A percentile compares a stretch with the other conserved stretches of the same genome.
phyloP scores from a whole-genome alignment of 2,888 invertebrate genomes.

The Zhuqinia jingwanae region DNA sequence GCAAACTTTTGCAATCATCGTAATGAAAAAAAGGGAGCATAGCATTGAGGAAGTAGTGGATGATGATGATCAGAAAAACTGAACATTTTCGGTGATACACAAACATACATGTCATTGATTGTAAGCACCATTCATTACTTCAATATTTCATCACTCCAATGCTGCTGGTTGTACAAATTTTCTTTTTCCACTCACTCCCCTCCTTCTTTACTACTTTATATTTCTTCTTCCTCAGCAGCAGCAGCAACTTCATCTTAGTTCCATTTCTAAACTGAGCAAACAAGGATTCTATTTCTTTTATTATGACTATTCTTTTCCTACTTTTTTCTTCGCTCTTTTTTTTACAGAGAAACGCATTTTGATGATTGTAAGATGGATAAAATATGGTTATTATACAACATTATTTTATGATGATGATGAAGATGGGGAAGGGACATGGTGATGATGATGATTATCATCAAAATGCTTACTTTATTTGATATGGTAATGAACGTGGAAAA shows the following conservation, averaged over 20 bases:
- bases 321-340: slow-evolving; percentile 1
- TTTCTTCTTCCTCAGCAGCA: neutral
- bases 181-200: neutral
- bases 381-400: slow-evolving; percentile 49
- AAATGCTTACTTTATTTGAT: slow-evolving; percentile 3
- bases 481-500: neutral
- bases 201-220: neutral
- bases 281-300: slow-evolving; percentile 9
- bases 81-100: too few species aligned
- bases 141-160: slow-evolving; percentile 4
- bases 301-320: neutral
- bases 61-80: neutral
- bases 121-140: slow-evolving; percentile 33
- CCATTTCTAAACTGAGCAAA: too few species aligned
- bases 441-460: neutral
- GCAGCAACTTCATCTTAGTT: neutral
- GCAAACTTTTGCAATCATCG: slow-evolving; percentile 55
- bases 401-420: slow-evolving; percentile 38
- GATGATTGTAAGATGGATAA: slow-evolving; percentile 40
- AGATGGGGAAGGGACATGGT: slow-evolving; percentile 8
- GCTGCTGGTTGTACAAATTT: neutral
- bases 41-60: neutral
- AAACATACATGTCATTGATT: neutral
- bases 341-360: slow-evolving; percentile 21
- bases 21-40: slow-evolving; percentile 53